Evolutionary conservation across 2,797 vertebrate species (phyloP), one percentile per base, ranked within the genome.

Genomic region (Calcarius lapponicus): DNA sequence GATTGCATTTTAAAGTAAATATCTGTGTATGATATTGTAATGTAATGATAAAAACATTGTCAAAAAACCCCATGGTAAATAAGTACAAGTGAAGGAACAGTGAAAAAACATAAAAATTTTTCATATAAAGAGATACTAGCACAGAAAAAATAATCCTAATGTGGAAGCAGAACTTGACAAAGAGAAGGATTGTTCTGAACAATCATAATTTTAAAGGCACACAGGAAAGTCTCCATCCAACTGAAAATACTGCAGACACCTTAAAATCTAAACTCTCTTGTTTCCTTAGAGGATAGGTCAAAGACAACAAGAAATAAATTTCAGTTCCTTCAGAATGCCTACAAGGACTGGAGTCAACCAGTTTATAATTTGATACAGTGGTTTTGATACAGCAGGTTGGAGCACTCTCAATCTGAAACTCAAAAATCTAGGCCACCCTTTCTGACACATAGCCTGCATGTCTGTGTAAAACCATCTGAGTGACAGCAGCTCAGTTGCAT

Each of bases 401-500:
- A 81, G 26, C 81, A 88, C 38, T 85, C 69, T 36, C 48, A 84
- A 70, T 32, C 42, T 29, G 36, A 70, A 86, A 76, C 42, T 86
- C 45, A 73, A 70, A 84, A 62, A 86, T 81, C 62, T 50, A 90
- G 72, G 66, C 79, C 73, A 70, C 28, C 31, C 61, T 82, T 92
- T 69, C n/a, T 72, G 71, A 84, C 85, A 73, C 3, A 1, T 2
- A 80, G 58, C 19, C 82, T 64, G 71, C 53, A 62, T 3, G 38
- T 65, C 61, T 93, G 31, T 61, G 51, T 74, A 92, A 91, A 95
- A 66, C 24, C n/a, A 25, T 9, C 42, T 61, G 85, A 93, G 79
- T 79, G 87, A 94, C 89, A 92, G 93, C 62, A 81, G 91, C 48
- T 88, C 91, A 81, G 43, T 14, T 64, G 87, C 76, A 73, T 96